These are phyloP conservation scores for Amaurobius ferox DNA, from an alignment of 2,888 invertebrate species.

Conservation along the genomic window DNA sequence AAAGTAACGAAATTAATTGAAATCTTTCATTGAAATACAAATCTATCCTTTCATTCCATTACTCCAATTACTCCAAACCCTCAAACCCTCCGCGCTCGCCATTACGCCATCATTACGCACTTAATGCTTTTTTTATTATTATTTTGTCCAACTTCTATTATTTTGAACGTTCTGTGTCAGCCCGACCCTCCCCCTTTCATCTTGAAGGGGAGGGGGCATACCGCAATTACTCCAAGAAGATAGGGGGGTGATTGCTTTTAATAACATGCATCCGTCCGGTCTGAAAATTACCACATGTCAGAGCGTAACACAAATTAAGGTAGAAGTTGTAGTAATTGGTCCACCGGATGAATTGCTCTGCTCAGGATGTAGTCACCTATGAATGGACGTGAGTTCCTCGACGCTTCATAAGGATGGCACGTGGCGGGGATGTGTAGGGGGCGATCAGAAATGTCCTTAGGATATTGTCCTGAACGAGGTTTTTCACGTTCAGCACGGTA, in stretches of 20 bases:
- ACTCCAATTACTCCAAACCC: background rate
- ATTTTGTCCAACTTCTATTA: constrained; percentile 6
- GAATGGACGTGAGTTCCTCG: background rate
- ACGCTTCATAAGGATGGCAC: background rate
- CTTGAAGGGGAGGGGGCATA: background rate
- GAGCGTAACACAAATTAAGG: constrained; percentile 18
- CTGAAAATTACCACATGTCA: constrained; percentile 45
- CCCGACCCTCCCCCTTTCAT: background rate
- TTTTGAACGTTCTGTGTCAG: background rate
- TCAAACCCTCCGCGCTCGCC: background rate
- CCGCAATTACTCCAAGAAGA: constrained; percentile 14
- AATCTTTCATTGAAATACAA: background rate
- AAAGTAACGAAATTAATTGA: constrained; percentile 12
- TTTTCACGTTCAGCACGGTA: too few relatives aligned
- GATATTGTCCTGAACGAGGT: too few relatives aligned
- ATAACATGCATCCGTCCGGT: constrained; percentile 33
- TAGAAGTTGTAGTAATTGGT: constrained; percentile 31
- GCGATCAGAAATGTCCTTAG: too few relatives aligned
- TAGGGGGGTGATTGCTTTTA: constrained; percentile 29
- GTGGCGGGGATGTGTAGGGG: too few relatives aligned
- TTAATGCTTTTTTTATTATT: background rate
- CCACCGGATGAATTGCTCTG: background rate
- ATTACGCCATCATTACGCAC: background rate
- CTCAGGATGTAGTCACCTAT: background rate
- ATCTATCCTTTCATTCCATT: constrained; percentile 8